Evolutionary conservation across 2,113 vertebrate genomes (phyloP).

Genomic region (Gymnobelideus leadbeateri): DNA sequence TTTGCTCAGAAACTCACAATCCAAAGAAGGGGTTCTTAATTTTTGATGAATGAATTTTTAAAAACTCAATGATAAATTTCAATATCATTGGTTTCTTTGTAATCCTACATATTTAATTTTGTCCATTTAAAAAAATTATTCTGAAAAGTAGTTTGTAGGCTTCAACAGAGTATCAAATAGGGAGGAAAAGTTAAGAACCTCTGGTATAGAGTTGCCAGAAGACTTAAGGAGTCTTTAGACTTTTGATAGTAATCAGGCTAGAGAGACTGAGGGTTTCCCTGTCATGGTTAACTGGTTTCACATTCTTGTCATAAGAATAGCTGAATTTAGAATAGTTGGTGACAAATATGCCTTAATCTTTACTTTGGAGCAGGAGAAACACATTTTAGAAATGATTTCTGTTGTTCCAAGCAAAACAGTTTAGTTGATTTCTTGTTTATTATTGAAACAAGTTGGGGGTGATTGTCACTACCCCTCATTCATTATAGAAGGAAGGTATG

Average conservation of each 20-base stretch:
- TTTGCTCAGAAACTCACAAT: not conserved
- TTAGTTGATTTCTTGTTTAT: constrained; percentile 31
- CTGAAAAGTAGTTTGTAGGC: not conserved
- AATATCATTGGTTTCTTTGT: no score
- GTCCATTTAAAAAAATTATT: not conserved
- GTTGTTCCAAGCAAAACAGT: not conserved
- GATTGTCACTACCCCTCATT: constrained; percentile 23
- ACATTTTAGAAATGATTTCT: not conserved
- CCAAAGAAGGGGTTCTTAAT: not conserved
- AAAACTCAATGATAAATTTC: no score
- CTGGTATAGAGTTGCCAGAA: not conserved
- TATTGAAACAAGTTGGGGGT: constrained; percentile 17
- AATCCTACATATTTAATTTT: no score
- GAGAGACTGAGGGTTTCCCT: not conserved
- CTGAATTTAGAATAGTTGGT: constrained; percentile 13
- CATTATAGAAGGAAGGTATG: constrained; percentile 37
- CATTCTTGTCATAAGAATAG: not conserved
- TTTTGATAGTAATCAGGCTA: not conserved
- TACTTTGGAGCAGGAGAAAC: constrained; percentile 11
- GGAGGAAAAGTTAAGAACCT: not conserved
- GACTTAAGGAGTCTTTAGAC: not conserved
- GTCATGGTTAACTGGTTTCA: not conserved
- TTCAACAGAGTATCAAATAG: not conserved
- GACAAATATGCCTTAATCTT: constrained; percentile 24
- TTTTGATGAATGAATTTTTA: not conserved